Base-by-base conservation (phyloP, 1,140 invertebrate genomes). In the Sinella curviseta region DNA sequence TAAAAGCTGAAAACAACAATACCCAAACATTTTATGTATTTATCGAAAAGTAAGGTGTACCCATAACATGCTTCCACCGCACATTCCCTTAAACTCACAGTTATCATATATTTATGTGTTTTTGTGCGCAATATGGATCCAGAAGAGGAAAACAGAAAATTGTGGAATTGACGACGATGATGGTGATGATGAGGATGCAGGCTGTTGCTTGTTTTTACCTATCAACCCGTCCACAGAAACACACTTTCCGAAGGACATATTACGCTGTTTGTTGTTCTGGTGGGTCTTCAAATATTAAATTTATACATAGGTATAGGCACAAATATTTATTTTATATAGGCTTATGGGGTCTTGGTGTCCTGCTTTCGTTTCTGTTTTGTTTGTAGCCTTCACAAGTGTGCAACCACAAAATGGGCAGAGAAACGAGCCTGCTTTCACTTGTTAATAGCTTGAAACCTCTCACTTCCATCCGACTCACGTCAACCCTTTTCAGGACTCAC, bases 401-500 rank as follows among this genome's bases (percentile, higher is more conserved):
- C 39, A 60, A 70, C 65, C 65, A 70, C 65, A 70, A 70, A 70
- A 33, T 70, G 65, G 65, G 26, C 65, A 33, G 31, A 30, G 28
- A 70, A 70, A 70, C 12, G 65, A 70, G 2, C 31, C 26, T 70
- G 65, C 65, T 70, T 70, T 70, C 65, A 70, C 65, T 70, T 70
- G 31, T 70, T 70, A 70, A 70, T 70, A 33, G 65, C 28, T 60
- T 14, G 55, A 60, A 24, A 60, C 3, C 14, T 33, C 26, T n/a
- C 16, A 26, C 57, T 65, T 65, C 57, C 57, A n/a, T 65, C 65
- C 57, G 14, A 17, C 24, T 26, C 65, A 2, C 26, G 24, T 70
- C 65, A 70, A 30, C 65, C 65, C 65, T 70, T 70, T 70, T 70
- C n/a, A 3, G 14, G 28, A 33, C 26, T 31, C 31, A 33, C 14